Conservation (phyloP, 2,797 vertebrate genomes). For the Ctenopoma multispine region DNA sequence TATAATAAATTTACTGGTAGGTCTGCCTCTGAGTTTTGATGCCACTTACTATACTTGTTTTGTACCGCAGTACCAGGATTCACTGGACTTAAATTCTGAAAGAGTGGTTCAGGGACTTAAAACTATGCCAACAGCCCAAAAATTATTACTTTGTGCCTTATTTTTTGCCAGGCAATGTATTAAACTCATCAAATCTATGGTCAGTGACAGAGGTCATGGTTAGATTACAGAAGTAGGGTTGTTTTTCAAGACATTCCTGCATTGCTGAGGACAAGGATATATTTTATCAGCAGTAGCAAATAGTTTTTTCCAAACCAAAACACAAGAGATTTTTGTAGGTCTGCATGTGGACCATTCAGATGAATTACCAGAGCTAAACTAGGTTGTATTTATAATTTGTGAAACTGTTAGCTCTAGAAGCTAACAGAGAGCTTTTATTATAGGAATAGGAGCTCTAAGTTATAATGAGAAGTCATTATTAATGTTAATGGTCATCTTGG, state of each 20-base stretch:
- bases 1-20: no score
- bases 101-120: no score
- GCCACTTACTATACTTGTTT: no score
- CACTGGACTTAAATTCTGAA: no score
- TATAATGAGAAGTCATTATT: neutral
- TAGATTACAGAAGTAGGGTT: constrained; percentile 5
- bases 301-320: neutral
- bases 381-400: neutral
- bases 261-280: neutral
- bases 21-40: neutral
- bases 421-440: constrained; percentile 25
- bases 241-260: neutral
- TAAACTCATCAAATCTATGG: neutral
- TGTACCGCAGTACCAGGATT: no score
- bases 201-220: neutral
- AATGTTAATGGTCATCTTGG: neutral
- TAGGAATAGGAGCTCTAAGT: no score
- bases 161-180: neutral
- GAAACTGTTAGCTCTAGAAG: constrained; percentile 25
- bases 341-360: neutral
- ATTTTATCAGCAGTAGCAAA: neutral
- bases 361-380: neutral
- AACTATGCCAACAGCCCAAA: no score
- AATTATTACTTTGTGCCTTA: no score
- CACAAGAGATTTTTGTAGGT: neutral